These are phyloP conservation scores for Isurus oxyrinchus DNA, from an alignment of 2,113 vertebrate genomes.

Conservation along the genomic window DNA sequence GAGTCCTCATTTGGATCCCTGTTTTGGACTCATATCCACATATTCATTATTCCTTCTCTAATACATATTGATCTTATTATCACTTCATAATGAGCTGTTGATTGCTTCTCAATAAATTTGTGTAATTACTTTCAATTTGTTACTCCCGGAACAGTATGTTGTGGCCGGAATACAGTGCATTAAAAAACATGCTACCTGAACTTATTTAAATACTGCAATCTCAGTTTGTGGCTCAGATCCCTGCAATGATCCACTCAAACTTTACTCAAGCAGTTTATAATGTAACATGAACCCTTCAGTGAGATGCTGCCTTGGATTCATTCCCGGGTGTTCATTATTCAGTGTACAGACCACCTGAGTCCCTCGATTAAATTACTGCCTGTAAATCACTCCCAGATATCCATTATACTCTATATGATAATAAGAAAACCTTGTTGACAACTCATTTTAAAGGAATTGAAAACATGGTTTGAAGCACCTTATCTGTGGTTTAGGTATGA, in stretches of 20 bases:
- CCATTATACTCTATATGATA: background rate
- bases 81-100: background rate
- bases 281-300: conserved; percentile 5
- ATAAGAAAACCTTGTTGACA: conserved; percentile 22
- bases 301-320: background rate
- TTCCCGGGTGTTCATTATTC: conserved; percentile 17
- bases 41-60: background rate
- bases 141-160: background rate
- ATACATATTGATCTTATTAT: no score
- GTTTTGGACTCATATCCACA: background rate
- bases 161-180: background rate
- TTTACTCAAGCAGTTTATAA: background rate
- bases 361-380: conserved; percentile 17
- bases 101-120: conserved; percentile 6
- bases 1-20: background rate
- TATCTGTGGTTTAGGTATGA: background rate
- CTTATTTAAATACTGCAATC: background rate
- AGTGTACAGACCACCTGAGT: background rate
- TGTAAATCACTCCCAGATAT: conserved; percentile 14
- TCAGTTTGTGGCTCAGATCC: conserved; percentile 8
- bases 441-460: conserved; percentile 15
- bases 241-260: conserved; percentile 12
- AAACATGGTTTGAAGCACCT: background rate
- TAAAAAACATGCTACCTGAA: background rate
- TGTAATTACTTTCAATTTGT: background rate